Evolutionary conservation across 2,888 invertebrate genomes (phyloP), one percentile per base, ranked within the genome.

Genomic region (Tetranychus piercei): DNA sequence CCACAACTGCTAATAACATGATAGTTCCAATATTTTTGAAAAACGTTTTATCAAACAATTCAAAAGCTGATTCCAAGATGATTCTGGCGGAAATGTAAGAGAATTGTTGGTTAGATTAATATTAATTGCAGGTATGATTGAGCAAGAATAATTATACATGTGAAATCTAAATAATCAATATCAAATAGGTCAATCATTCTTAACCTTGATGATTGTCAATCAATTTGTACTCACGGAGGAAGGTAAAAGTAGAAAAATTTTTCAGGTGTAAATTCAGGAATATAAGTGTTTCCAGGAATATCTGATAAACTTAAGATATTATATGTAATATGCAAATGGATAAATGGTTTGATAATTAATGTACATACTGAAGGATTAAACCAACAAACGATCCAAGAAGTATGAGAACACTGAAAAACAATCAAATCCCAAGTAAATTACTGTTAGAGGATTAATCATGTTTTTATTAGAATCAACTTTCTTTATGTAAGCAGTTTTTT

Each of bases 31-130:
- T 77, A 78, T 86, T 86, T 74, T 85, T 84, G 73, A 82, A 81
- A 79, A 86, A 86, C 3, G 84, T 84, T 74, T 84, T 80, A 78
- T 86, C 85, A 78, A 85, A 84, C 11, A 86, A 81, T 74, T 85
- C 85, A 80, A 84, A 86, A 0, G 86, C 83, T 1, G 86, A 83
- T 78, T 86, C 86, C 76, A 86, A 79, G 75, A 86, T 84, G 75
- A 85, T 84, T 74, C 84, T 84, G 20, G 15, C 9, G 15, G 1
- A 66, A 66, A 18, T 20, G n/a, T 66, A 66, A 15, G 20, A 66
- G 20, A 66, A 18, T 66, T 15, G 66, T 66, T 66, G 34, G 5
- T 20, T 69, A 22, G 20, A 69, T 20, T 69, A 23, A 23, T 20
- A 9, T 1, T 69, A 20, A 11, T 66, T 66, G 34, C 5, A 34